These are phyloP conservation scores for Tetramorium alpestre DNA, from an alignment of 1,140 invertebrate genomes.

Conservation along the genomic window DNA sequence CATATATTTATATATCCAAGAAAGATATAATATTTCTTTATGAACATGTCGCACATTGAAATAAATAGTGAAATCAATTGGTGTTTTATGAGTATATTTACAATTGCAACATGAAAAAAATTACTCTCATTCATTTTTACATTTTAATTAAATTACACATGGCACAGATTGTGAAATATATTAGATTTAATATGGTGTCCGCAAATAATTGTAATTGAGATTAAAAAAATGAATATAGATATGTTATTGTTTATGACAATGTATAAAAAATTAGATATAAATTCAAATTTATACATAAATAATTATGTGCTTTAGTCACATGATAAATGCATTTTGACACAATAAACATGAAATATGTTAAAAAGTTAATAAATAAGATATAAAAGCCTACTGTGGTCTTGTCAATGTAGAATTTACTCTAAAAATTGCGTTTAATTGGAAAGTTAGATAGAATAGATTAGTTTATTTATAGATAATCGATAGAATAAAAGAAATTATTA, in stretches of 20 bases:
- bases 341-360: slow-evolving; percentile 21
- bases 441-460: slow-evolving; percentile 12
- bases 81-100: slow-evolving; percentile 62
- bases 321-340: slow-evolving; percentile 28
- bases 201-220: slow-evolving; percentile 12
- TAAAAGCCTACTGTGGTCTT: neutral
- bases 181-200: slow-evolving; percentile 24
- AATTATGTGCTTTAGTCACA: neutral
- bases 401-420: slow-evolving; percentile 6
- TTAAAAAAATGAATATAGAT: slow-evolving; percentile 13
- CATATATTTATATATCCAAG: slow-evolving; percentile 1
- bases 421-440: slow-evolving; percentile 13
- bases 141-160: slow-evolving; percentile 17
- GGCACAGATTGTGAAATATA: slow-evolving; percentile 58
- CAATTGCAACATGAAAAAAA: slow-evolving; percentile 50
- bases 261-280: slow-evolving; percentile 10
- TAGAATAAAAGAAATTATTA: slow-evolving; percentile 28
- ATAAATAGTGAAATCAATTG: slow-evolving; percentile 44
- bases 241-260: slow-evolving; percentile 7
- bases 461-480: neutral
- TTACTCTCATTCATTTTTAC: slow-evolving; percentile 46
- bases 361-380: slow-evolving; percentile 26
- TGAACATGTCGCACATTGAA: slow-evolving; percentile 17
- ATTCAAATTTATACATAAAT: neutral
- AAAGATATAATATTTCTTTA: slow-evolving; percentile 34